These are phyloP conservation scores for Cinclus mexicanus DNA, from an alignment of 2,113 vertebrate genomes.

Conservation along the genomic window DNA sequence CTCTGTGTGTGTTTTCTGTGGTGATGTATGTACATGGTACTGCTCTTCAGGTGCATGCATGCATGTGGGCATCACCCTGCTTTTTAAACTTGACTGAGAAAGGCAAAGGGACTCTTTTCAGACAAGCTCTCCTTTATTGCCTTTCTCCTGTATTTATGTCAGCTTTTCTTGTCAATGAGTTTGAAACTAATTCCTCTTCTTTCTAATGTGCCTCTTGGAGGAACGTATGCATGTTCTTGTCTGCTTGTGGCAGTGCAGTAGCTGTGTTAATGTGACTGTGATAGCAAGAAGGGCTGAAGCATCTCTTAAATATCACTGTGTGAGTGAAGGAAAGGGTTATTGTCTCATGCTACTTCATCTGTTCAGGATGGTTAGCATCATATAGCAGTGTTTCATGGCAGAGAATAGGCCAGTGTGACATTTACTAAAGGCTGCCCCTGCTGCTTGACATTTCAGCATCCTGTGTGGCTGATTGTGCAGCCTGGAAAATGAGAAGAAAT, in stretches of 20 bases:
- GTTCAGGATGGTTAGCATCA: conserved; percentile 4
- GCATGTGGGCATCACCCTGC: accelerated
- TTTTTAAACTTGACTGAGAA: not conserved
- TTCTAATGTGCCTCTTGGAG: not conserved
- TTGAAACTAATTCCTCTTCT: not conserved
- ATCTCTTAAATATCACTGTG: not conserved
- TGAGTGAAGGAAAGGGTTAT: not conserved
- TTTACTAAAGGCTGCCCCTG: conserved; percentile 36
- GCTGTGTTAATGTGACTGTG: not conserved
- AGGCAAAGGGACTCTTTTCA: not conserved
- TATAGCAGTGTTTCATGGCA: not conserved
- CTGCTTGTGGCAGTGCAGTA: not conserved
- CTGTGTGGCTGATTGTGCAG: accelerated
- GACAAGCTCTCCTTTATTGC: not conserved
- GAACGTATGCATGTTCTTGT: not conserved
- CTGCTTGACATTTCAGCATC: conserved; percentile 12
- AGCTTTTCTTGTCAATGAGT: not conserved
- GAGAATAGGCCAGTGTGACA: conserved; percentile 33
- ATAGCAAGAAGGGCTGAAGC: not conserved
- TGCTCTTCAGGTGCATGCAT: not conserved
- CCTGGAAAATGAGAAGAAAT: not conserved
- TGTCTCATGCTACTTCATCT: not conserved
- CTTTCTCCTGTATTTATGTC: not conserved
- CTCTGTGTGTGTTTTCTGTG: not conserved
- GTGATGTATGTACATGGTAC: accelerated